Evolutionary conservation across 2,888 invertebrate genomes (phyloP).

Genomic region (Synergus japonicus): DNA sequence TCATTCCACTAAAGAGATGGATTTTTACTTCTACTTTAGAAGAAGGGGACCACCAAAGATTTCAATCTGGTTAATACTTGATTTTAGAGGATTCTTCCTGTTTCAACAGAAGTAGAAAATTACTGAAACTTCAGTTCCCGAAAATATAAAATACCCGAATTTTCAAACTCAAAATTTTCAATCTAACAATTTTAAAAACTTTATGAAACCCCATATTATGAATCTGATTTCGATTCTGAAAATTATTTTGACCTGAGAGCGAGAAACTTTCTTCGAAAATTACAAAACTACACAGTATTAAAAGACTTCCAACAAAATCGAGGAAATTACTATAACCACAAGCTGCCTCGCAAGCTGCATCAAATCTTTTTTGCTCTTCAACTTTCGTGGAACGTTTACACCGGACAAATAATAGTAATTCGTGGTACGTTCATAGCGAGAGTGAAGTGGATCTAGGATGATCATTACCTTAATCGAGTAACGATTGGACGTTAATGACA

Average conservation of each 20-base stretch:
- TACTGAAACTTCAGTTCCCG: no score
- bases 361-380: background rate
- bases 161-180: no score
- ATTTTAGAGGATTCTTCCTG: background rate
- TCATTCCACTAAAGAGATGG: slow-evolving; percentile 2
- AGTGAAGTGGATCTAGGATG: background rate
- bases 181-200: no score
- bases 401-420: slow-evolving; percentile 22
- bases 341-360: background rate
- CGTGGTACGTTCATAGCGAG: slow-evolving; percentile 4
- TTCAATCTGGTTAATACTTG: background rate
- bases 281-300: background rate
- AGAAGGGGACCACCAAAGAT: background rate
- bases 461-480: slow-evolving; percentile 24
- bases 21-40: background rate
- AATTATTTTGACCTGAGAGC: background rate
- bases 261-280: background rate
- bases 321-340: background rate
- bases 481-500: slow-evolving; percentile 26
- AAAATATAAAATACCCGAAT: no score
- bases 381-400: background rate
- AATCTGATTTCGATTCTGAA: background rate
- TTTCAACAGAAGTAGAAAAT: no score
- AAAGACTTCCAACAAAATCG: background rate
- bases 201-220: background rate